phyloP scores from a whole-genome alignment of 2,113 vertebrate genomes.

The Potamarius usumacintae region DNA sequence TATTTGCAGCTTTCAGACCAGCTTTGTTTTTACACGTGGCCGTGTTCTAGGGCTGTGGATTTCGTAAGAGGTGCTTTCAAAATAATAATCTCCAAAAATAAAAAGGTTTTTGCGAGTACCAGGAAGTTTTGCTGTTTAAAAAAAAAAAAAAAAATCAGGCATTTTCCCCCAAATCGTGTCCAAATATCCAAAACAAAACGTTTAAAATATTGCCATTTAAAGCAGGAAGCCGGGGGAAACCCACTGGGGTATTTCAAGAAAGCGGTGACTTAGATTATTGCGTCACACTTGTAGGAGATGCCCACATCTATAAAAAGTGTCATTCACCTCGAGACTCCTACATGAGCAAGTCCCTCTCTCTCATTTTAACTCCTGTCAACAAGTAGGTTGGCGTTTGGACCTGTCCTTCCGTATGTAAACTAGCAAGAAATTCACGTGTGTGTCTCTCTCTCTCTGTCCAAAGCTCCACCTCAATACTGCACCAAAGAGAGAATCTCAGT shows the following conservation, averaged over 20 bases:
- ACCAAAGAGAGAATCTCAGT: neutral
- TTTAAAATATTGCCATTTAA: slow-evolving; percentile 27
- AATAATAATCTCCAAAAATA: neutral
- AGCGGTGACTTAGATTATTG: neutral
- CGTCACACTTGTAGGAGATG: neutral
- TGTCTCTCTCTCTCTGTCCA: neutral
- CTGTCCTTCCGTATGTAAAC: neutral
- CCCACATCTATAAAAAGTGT: slow-evolving; percentile 32
- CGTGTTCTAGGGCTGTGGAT: neutral
- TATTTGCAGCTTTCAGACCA: neutral
- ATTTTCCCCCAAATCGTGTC: neutral
- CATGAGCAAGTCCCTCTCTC: neutral
- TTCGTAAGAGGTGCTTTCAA: slow-evolving; percentile 1
- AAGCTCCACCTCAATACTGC: neutral
- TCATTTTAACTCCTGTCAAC: too few relatives aligned
- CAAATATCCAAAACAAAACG: neutral
- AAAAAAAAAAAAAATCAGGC: neutral
- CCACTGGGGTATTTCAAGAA: slow-evolving; percentile 45
- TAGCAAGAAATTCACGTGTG: neutral
- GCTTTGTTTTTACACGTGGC: neutral
- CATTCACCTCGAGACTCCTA: slow-evolving; percentile 2
- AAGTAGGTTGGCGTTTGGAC: neutral
- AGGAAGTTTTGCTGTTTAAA: neutral
- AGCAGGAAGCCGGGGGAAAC: slow-evolving; percentile 37
- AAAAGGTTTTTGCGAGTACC: neutral